Evolutionary conservation across 1,140 invertebrate genomes (phyloP), one percentile per base, ranked within the genome.

Genomic region (Pomphorhynchus laevis): DNA sequence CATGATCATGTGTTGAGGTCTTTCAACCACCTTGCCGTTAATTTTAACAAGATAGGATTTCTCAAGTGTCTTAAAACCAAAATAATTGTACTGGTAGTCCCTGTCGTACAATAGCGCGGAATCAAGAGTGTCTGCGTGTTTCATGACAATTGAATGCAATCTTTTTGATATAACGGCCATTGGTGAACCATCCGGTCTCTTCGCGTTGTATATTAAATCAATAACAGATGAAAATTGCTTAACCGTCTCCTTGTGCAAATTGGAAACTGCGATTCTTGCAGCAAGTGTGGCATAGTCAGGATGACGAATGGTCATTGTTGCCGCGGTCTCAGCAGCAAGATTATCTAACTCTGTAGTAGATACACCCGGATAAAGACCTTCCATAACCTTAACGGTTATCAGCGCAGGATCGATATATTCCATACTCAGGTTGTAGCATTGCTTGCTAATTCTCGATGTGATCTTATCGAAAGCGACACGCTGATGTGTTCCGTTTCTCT

Each of bases 1-100:
- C 86, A 98, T 98, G 34, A 95, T 57, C 80, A 98, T 80, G 44
- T 95, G 82, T 50, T 95, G 86, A 0, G 89, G 89, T 31, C 86
- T 63, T 54, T 98, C 86, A 4, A 68, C 79, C 34, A 89, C 71
- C 66, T 84, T 84, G 0, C 70, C 70, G 56, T 82, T 66, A 38
- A 91, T 77, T 56, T 77, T 84, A 17, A 95, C 54, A 36, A 98
- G 60, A 54, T 95, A 98, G 2, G 79, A 86, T 44, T 74, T 62
- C 52, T 95, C 86, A 34, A 98, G 58, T 4, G 86, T 95, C 62
- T 68, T 95, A 49, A 95, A 95, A 25, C 84, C 86, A 66, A 98
- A 95, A 53, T 86, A 98, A 53, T 84, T 86, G 55, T 91, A 98
- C 40, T 65, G 70, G 51, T 79, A 95, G 61, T 98, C 89, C 47